Evolutionary conservation across 2,888 invertebrate genomes (phyloP).

Genomic region (Dugesia japonica): DNA sequence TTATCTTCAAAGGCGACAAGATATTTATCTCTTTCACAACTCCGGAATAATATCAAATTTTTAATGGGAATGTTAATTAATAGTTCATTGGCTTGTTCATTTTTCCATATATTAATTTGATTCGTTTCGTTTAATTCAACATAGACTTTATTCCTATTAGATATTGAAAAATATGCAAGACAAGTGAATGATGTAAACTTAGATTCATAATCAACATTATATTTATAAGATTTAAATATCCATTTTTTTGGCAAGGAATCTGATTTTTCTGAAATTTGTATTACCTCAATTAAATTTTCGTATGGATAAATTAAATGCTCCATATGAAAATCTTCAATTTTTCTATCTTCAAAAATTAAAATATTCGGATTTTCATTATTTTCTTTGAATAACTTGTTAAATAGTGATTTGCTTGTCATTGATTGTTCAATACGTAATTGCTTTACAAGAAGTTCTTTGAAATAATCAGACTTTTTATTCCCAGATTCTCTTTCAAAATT

Average conservation of each 20-base stretch:
- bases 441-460: neutral
- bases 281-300: neutral
- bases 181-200: neutral
- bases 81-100: neutral
- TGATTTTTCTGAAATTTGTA: neutral
- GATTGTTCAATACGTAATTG: neutral
- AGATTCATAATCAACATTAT: neutral
- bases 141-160: neutral
- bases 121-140: neutral
- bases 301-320: neutral
- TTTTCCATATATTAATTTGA: neutral
- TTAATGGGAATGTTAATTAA: neutral
- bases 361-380: neutral
- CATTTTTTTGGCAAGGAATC: neutral
- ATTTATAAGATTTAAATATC: neutral
- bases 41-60: neutral
- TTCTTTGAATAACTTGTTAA: neutral
- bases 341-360: neutral
- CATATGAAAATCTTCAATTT: conserved; percentile 3
- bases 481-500: conserved; percentile 3
- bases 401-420: neutral
- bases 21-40: neutral
- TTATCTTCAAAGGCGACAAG: neutral
- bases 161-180: neutral
- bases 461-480: neutral